A percentile compares a stretch with the other conserved stretches of the same genome.
Conservation (phyloP, 2,888 invertebrate species). For the Stenichneumon culpator region DNA sequence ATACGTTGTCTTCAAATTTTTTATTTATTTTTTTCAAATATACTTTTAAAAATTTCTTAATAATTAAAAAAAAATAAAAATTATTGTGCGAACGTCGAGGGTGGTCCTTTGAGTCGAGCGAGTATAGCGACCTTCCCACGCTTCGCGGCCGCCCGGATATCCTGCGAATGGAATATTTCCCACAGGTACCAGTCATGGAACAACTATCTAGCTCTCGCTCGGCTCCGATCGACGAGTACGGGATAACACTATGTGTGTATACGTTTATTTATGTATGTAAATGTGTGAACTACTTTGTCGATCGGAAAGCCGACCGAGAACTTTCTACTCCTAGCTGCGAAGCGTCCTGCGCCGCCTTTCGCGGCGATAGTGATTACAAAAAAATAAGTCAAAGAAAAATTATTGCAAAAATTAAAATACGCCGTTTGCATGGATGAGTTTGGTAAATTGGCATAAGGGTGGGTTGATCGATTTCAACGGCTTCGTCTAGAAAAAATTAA, state of each 20-base stretch:
- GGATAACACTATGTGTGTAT: background rate
- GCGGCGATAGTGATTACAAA: slow-evolving; percentile 39
- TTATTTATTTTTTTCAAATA: background rate
- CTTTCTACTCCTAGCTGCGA: slow-evolving; percentile 62
- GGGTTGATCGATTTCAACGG: background rate
- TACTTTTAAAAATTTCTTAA: background rate
- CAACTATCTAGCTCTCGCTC: slow-evolving; percentile 17
- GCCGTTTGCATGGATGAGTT: slow-evolving; percentile 29
- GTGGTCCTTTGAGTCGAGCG: slow-evolving; percentile 34
- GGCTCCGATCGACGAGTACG: background rate
- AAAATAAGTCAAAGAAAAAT: slow-evolving; percentile 1
- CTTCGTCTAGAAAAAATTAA: too few relatives aligned
- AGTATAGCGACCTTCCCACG: slow-evolving; percentile 41
- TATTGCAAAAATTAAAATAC: background rate
- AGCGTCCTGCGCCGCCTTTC: slow-evolving; percentile 60
- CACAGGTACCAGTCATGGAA: slow-evolving; percentile 53
- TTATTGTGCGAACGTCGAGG: background rate
- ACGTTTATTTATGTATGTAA: slow-evolving; percentile 23
- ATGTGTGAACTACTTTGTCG: slow-evolving; percentile 48
- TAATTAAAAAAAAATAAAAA: background rate
- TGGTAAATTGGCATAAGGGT: background rate
- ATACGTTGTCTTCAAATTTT: too few relatives aligned
- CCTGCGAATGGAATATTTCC: slow-evolving; percentile 62
- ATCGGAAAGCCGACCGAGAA: slow-evolving; percentile 49
- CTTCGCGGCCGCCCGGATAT: slow-evolving; percentile 53